phyloP scores from a whole-genome alignment of 2,888 invertebrate species.

The Andrena haemorrhoa region DNA sequence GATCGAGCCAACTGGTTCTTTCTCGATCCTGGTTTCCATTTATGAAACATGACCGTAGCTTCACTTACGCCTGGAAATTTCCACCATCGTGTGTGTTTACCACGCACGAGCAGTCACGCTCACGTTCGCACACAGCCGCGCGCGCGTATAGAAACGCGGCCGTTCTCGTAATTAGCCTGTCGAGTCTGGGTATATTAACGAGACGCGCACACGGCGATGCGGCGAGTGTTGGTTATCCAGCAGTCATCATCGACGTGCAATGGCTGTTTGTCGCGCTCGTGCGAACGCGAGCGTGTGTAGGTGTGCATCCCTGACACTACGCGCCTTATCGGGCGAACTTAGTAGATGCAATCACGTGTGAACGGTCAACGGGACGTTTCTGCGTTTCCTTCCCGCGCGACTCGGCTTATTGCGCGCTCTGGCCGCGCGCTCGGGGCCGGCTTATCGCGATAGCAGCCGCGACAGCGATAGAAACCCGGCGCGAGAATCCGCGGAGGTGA shows the following conservation, averaged over 20 bases:
- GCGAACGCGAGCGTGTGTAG: constrained; percentile 6
- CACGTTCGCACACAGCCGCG: no score
- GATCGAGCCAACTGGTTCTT: no score
- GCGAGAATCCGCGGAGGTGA: neutral
- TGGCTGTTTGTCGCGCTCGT: constrained; percentile 24
- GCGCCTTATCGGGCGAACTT: constrained; percentile 23
- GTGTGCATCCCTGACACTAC: neutral
- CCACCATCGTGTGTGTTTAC: constrained; percentile 59
- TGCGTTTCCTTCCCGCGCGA: neutral
- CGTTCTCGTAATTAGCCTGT: constrained; percentile 41
- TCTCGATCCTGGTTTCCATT: constrained; percentile 5
- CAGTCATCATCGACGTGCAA: constrained; percentile 34
- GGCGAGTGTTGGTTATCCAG: constrained; percentile 40
- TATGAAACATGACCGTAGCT: constrained; percentile 13
- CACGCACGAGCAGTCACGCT: neutral
- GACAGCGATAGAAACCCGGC: neutral
- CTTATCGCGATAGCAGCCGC: neutral
- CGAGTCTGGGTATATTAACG: constrained; percentile 42
- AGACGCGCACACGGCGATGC: neutral
- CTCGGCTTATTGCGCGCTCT: neutral
- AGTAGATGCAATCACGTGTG: constrained; percentile 22
- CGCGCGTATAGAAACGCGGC: neutral
- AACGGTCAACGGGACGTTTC: constrained; percentile 29
- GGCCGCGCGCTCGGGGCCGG: neutral
- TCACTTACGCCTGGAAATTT: constrained; percentile 67